Percentiles rank a stretch among this genome's conserved stretches.
These are phyloP conservation scores for Entelurus aequoreus DNA, from an alignment of 2,113 vertebrate genomes.

Conservation along the genomic window DNA sequence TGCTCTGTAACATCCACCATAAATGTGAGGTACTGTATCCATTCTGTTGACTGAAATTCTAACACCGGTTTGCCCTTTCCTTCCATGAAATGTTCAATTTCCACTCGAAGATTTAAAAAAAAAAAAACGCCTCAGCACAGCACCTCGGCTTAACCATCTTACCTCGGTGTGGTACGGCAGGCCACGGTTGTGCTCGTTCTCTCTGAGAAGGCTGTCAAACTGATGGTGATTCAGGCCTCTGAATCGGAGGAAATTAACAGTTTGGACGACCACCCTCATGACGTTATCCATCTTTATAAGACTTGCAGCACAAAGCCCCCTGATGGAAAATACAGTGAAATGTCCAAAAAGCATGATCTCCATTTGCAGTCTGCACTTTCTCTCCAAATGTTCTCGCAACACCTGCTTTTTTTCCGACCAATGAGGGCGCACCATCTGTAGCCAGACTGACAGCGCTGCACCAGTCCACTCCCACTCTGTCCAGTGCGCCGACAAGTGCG, in stretches of 20 bases:
- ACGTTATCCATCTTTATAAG: too few relatives aligned
- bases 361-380: too few relatives aligned
- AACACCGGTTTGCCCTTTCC: neutral
- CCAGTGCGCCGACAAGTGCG: too few relatives aligned
- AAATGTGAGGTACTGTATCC: neutral
- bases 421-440: too few relatives aligned
- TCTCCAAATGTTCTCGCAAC: too few relatives aligned
- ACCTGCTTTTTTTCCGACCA: too few relatives aligned
- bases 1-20: neutral
- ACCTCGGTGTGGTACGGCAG: neutral
- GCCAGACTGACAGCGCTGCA: too few relatives aligned
- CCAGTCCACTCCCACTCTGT: too few relatives aligned
- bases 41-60: neutral
- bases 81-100: too few relatives aligned
- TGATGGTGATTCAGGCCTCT: neutral
- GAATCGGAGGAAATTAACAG: neutral
- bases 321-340: too few relatives aligned
- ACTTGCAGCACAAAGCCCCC: too few relatives aligned
- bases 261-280: neutral
- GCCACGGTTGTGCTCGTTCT: neutral
- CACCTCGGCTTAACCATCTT: slow-evolving; percentile 2
- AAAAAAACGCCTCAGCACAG: neutral
- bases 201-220: neutral
- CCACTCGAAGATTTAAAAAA: neutral
- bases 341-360: too few relatives aligned